Percentiles rank a stretch among this genome's conserved stretches.
Conservation (phyloP, 2,888 invertebrate genomes). For the Tipula confusa region DNA sequence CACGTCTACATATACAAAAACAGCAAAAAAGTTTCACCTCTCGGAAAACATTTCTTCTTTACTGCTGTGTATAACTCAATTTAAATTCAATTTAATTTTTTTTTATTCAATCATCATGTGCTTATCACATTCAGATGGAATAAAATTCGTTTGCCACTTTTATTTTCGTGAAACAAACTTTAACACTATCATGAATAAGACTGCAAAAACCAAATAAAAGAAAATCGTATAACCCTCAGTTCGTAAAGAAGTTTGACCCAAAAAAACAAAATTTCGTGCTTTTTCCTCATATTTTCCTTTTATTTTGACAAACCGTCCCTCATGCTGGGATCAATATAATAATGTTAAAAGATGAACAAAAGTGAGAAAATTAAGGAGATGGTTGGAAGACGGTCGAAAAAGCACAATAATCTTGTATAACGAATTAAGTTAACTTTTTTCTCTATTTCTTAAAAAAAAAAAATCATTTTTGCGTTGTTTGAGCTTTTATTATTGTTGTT, state of each 20-base stretch:
- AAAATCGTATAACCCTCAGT: neutral
- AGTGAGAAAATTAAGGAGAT: neutral
- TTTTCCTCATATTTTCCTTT: too few species aligned
- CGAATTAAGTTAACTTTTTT: neutral
- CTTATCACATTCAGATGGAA: constrained; percentile 16
- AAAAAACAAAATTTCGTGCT: neutral
- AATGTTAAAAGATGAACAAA: neutral
- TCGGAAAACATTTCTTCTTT: too few species aligned
- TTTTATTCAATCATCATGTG: neutral
- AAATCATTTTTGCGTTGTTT: neutral
- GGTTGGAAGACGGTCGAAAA: neutral
- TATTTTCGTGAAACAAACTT: constrained; percentile 6
- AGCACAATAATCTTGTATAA: constrained; percentile 14
- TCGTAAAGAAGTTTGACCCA: neutral
- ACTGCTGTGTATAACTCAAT: neutral
- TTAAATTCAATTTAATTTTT: constrained; percentile 16
- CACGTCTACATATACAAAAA: too few species aligned
- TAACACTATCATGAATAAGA: neutral
- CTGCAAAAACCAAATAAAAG: neutral
- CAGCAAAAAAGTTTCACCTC: too few species aligned
- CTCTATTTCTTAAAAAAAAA: neutral
- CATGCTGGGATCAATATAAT: neutral
- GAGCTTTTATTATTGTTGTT: neutral
- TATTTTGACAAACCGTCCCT: neutral
- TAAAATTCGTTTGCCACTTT: neutral